Evolutionary conservation across 2,888 invertebrate genomes (phyloP).

Genomic region (Tetramorium bicarinatum): DNA sequence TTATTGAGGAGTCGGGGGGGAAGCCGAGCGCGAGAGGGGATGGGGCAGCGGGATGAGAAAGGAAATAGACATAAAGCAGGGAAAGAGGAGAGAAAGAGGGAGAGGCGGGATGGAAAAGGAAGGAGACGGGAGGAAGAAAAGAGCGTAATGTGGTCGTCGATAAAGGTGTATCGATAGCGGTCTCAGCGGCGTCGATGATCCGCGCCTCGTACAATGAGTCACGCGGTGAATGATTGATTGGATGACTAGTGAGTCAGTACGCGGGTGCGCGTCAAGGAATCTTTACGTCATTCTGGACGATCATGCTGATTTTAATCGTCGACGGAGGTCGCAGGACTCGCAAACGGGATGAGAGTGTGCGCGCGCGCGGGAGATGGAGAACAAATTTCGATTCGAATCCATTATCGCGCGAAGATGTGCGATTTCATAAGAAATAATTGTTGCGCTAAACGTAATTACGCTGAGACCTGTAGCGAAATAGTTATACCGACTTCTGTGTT

Average conservation of each 20-base stretch:
- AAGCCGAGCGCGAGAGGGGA: neutral
- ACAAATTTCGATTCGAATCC: slow-evolving; percentile 25
- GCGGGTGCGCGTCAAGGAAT: slow-evolving; percentile 48
- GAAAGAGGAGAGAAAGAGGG: slow-evolving; percentile 18
- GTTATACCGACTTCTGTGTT: neutral
- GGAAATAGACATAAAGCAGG: slow-evolving; percentile 47
- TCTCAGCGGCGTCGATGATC: slow-evolving; percentile 62
- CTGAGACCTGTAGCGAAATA: neutral
- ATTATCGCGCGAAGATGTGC: slow-evolving; percentile 14
- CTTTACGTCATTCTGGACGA: slow-evolving; percentile 54
- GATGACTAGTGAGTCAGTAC: slow-evolving; percentile 67
- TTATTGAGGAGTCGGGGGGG: slow-evolving; percentile 57
- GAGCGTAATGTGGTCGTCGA: slow-evolving; percentile 64
- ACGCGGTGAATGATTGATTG: slow-evolving; percentile 81
- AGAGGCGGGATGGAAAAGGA: neutral
- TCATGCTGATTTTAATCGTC: slow-evolving; percentile 56
- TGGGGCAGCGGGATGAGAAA: slow-evolving; percentile 26
- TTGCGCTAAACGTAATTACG: neutral
- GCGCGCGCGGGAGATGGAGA: slow-evolving; percentile 9
- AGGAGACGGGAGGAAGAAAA: slow-evolving; percentile 45
- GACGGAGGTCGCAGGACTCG: slow-evolving; percentile 31
- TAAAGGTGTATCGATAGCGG: slow-evolving; percentile 72
- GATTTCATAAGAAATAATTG: slow-evolving; percentile 40
- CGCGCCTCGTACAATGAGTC: slow-evolving; percentile 78
- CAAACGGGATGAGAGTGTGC: neutral